Percentiles rank a stretch among this genome's conserved stretches.
Conservation (phyloP, 2,888 invertebrate genomes). For the Geotrupes spiniger region DNA sequence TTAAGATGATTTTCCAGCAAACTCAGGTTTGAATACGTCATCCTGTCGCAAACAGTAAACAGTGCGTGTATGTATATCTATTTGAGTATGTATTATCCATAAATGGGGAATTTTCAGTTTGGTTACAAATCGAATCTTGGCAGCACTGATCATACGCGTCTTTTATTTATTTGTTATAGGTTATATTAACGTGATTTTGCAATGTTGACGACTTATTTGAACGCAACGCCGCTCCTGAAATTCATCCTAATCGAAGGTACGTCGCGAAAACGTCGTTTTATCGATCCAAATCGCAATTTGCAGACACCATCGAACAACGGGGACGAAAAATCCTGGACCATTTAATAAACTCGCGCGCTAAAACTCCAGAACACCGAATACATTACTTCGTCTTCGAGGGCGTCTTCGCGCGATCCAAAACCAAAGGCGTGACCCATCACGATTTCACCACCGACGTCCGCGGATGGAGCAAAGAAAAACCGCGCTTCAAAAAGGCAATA, state of each 20-base stretch:
- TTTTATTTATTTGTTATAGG: too few relatives aligned
- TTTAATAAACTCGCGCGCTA: conserved; percentile 36
- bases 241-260: conserved; percentile 44
- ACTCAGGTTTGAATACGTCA: too few relatives aligned
- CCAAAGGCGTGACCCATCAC: conserved; percentile 22
- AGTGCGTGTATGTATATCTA: too few relatives aligned
- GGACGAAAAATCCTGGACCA: conserved; percentile 35
- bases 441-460: conserved; percentile 36
- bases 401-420: conserved; percentile 27
- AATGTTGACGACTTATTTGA: conserved; percentile 42
- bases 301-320: conserved; percentile 38
- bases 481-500: conserved; percentile 28
- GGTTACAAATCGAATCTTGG: too few relatives aligned
- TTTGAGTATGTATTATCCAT: too few relatives aligned
- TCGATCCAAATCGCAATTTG: conserved; percentile 22
- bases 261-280: not conserved
- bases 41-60: too few relatives aligned
- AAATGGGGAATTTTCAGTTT: too few relatives aligned
- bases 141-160: too few relatives aligned
- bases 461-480: conserved; percentile 23
- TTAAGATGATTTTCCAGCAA: too few relatives aligned
- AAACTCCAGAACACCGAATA: conserved; percentile 30
- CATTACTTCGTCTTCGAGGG: conserved; percentile 42
- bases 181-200: too few relatives aligned
- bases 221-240: conserved; percentile 38